Evolutionary conservation across 2,888 invertebrate species (phyloP), one percentile per base, ranked within the genome.

Genomic region (Ptilodon capucinus): DNA sequence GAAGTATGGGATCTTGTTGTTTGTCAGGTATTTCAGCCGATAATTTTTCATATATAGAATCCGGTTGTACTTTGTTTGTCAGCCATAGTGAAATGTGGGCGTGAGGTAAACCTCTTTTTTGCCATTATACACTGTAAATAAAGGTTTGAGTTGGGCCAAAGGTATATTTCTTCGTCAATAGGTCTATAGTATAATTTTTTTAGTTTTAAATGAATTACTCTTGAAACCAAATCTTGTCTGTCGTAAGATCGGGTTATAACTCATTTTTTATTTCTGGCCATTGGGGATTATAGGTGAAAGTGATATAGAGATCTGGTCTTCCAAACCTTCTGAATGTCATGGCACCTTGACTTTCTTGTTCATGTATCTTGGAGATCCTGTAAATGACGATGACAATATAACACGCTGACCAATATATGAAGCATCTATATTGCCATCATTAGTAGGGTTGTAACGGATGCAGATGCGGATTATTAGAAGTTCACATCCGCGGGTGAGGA

Each of bases 341-440:
- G 7, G 57, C 61, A 17, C 60, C 64, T 39, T 64, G 63, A 0
- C 54, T 57, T 40, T 68, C 49, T 40, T 60, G 19, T 63, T 54
- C 21, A 63, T 17, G 35, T 46, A 56, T 25, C 56, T 32, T 28
- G 64, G 63, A 38, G 49, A 51, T 16, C 54, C 57, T 2, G 50
- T 57, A 30, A 59, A 68, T 45, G 64, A 62, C 1, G 67, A 63
- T 16, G 63, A 57, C 46, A 68, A 45, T 3, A 64, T 62, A 0
- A 60, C 60, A 7, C 16, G 46, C 43, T 59, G 57, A 19, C 64
- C 60, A n/a, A 65, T 55, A 54, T 65, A 60, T 42, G 53, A 40
- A 23, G 40, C 42, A 23, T 48, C 35, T 17, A 59, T 48, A 50
- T 57, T 55, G 14, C 44, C 58, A 28, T 64, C 60, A n/a, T 46